Percentiles rank a stretch among this genome's conserved stretches.
These are phyloP conservation scores for Allolobophora icterica DNA, from an alignment of 2,888 invertebrate species.

Conservation along the genomic window DNA sequence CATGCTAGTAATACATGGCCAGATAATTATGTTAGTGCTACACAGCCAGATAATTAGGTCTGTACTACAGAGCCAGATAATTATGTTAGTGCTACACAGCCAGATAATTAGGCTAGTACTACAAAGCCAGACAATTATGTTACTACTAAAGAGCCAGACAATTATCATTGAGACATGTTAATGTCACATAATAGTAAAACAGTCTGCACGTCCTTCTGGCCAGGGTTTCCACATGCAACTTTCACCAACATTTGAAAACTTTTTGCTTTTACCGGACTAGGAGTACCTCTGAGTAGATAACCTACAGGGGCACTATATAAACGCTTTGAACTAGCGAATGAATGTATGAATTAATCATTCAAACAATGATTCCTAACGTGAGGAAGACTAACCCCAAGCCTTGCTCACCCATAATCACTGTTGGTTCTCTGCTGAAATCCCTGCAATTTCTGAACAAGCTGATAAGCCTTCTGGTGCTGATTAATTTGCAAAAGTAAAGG, in stretches of 20 bases:
- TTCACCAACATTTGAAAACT: not conserved
- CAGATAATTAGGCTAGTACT: too few relatives aligned
- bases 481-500: not conserved
- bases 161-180: too few relatives aligned
- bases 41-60: not conserved
- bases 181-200: not conserved
- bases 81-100: too few relatives aligned
- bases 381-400: not conserved
- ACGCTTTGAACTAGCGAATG: not conserved
- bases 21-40: too few relatives aligned
- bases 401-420: not conserved
- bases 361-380: not conserved
- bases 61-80: too few relatives aligned
- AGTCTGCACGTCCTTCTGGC: not conserved
- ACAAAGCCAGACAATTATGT: too few relatives aligned
- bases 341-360: too few relatives aligned
- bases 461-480: slow-evolving; percentile 20
- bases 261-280: not conserved
- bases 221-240: not conserved
- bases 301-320: not conserved
- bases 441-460: not conserved
- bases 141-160: too few relatives aligned
- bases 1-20: not conserved
- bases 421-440: not conserved
- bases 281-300: not conserved